Base-by-base conservation (phyloP, 1,140 invertebrate species). In the Ceratina calcarata region DNA sequence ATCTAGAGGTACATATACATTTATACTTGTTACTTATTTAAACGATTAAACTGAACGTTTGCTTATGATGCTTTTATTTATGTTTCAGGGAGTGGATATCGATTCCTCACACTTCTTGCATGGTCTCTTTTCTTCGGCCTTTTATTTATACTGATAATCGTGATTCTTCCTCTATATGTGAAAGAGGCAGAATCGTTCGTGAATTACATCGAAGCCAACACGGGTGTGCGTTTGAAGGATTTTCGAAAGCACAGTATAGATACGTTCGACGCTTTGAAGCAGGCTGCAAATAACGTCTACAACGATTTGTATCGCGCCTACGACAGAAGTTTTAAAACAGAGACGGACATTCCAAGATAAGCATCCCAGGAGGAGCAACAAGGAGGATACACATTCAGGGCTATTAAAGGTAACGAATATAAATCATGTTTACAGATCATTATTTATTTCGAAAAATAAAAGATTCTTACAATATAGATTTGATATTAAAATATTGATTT, bases 161-260 rank as follows among this genome's bases (percentile, higher is more conserved):
- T 82, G 16, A 24, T 89, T 49, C 85, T 90, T 8, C 88, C 90
- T 18, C 65, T 87, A 57, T 87, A 84, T 58, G 79, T 89, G 22
- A 61, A 85, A 64, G 61, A 80, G 22, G 83, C 86, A 0, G 84
- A 90, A 20, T 60, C 68, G 3, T 64, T 91, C 24, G 60, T 89
- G 12, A 80, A 87, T 27, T 88, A 89, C 45, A 64, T 90, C 12
- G 82, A 91, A 79, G 67, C 7, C 6, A 80, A 87, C 18, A 89
- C 84, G 3, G 87, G 88, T 60, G 20, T 91, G 37, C 88, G 84
- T n/a, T 37, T 91, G 20, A 87, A 86, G 22, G 51, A 71, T 73
- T 90, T 91, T 84, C 85, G 89, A n/a, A 69, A 82, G 70, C 51
- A 85, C 6, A 75, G 82, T n/a, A 82, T 80, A 27, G 68, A 86